These are phyloP conservation scores for Cheilosia urbana DNA, from an alignment of 2,888 invertebrate genomes.

Conservation along the genomic window DNA sequence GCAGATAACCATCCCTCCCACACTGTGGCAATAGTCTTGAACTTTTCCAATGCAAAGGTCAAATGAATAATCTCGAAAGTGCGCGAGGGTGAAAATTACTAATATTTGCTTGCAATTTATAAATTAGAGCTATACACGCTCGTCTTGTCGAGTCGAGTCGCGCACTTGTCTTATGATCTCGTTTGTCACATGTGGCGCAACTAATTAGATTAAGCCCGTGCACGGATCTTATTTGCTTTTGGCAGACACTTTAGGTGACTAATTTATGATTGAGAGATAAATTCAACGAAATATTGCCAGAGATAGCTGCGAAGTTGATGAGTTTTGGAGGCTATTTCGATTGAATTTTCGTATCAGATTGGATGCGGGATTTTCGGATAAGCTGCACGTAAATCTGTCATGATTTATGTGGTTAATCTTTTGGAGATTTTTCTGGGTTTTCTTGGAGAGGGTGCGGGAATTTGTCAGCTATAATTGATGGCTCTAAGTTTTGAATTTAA, in stretches of 20 bases:
- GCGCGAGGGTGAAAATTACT: slow-evolving; percentile 65
- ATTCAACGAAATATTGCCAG: neutral
- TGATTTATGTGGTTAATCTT: neutral
- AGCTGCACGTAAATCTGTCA: neutral
- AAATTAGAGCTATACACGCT: neutral
- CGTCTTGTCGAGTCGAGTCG: slow-evolving; percentile 18
- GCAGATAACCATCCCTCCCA: neutral
- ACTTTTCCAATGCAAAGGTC: slow-evolving; percentile 71
- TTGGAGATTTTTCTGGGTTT: too few relatives aligned
- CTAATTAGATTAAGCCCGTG: slow-evolving; percentile 65
- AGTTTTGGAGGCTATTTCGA: slow-evolving; percentile 28
- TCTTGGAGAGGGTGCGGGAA: neutral
- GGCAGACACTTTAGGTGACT: slow-evolving; percentile 40
- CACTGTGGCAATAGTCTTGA: slow-evolving; percentile 49
- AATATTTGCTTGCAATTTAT: slow-evolving; percentile 56
- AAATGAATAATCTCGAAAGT: slow-evolving; percentile 67
- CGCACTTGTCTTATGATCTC: slow-evolving; percentile 61
- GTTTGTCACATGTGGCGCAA: slow-evolving; percentile 59
- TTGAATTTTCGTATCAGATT: slow-evolving; percentile 12
- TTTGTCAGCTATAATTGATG: neutral
- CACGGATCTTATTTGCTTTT: slow-evolving; percentile 37
- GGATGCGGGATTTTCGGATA: neutral
- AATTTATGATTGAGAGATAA: slow-evolving; percentile 59
- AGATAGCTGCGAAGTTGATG: slow-evolving; percentile 2
- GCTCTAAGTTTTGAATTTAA: too few relatives aligned